Evolutionary conservation across 2,113 vertebrate genomes (phyloP).

Genomic region (Tachuris rubrigastra): DNA sequence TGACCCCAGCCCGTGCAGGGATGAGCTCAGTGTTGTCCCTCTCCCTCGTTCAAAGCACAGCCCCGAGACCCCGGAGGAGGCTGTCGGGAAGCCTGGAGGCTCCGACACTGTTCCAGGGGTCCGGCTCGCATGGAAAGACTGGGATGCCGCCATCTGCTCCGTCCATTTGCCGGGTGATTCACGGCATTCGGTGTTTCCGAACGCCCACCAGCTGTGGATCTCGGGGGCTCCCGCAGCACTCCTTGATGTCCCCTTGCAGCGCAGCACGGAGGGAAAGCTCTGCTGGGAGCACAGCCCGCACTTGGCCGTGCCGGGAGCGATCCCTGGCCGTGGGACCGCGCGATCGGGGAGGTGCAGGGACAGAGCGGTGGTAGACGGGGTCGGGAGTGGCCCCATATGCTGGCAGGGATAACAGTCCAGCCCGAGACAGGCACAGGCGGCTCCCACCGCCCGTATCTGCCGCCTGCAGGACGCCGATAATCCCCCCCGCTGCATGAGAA

Average conservation of each 20-base stretch:
- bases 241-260: background rate
- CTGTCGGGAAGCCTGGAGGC: background rate
- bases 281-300: background rate
- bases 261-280: background rate
- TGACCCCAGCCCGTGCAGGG: background rate
- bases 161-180: background rate
- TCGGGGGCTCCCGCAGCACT: background rate
- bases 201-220: background rate
- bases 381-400: background rate
- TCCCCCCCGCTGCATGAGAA: background rate
- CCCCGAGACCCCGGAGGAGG: fast-evolving
- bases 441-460: background rate
- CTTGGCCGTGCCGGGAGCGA: background rate
- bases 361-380: background rate
- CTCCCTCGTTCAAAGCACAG: background rate
- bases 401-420: background rate
- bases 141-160: background rate
- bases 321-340: background rate
- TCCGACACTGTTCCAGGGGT: background rate
- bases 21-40: background rate
- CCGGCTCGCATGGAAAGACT: fast-evolving
- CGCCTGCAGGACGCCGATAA: constrained; percentile 5
- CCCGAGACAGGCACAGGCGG: background rate
- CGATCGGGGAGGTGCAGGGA: background rate
- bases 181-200: background rate